These are phyloP conservation scores for Paelopatides confundens DNA, from an alignment of 53 echinoderm and acorn worm species.

Conservation along the genomic window DNA sequence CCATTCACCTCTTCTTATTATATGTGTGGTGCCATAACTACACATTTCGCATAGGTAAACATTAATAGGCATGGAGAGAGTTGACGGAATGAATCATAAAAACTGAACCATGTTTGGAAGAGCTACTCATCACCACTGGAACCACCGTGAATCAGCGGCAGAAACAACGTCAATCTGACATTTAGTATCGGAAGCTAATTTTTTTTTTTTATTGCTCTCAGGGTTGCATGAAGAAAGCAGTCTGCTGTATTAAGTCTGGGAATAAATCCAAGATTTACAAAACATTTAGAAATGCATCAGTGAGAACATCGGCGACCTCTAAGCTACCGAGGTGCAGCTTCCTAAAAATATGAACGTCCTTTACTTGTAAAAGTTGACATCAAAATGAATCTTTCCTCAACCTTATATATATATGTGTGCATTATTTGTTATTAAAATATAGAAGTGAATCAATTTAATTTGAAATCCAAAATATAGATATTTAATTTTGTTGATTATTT, in stretches of 20 bases:
- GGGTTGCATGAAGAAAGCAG: background rate
- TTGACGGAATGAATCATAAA: conserved; percentile 19
- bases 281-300: too few species aligned
- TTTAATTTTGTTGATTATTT: too few species aligned
- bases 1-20: too few species aligned
- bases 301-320: too few species aligned
- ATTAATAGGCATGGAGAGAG: background rate
- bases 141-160: background rate
- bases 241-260: background rate
- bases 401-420: too few species aligned
- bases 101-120: conserved; percentile 14
- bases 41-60: background rate
- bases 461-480: too few species aligned
- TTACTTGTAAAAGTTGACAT: too few species aligned
- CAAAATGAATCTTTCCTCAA: too few species aligned
- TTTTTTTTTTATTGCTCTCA: background rate
- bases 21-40: background rate
- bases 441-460: too few species aligned
- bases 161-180: conserved; percentile 7
- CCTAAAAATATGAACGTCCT: too few species aligned
- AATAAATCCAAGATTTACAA: background rate
- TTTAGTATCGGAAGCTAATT: conserved; percentile 7
- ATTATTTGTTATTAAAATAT: too few species aligned
- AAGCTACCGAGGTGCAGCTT: too few species aligned
- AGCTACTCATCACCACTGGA: conserved; percentile 11